Percentiles rank a stretch among this genome's conserved stretches.
phyloP scores from a whole-genome alignment of 2,797 vertebrate species.

The Premnoplex brunnescens region DNA sequence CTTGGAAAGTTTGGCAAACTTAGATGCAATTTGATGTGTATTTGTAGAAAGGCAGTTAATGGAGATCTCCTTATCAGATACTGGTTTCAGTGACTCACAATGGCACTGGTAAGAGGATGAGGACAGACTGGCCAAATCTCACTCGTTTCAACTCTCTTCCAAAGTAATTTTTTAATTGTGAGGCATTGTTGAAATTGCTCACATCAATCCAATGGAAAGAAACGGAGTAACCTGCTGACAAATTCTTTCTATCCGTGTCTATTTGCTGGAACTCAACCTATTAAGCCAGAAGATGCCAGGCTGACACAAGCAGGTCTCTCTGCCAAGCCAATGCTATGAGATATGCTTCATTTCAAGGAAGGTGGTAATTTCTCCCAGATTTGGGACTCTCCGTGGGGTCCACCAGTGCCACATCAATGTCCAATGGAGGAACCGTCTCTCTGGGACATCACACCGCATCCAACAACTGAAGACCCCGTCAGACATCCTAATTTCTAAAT shows the following conservation, averaged over 20 bases:
- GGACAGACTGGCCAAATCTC: not conserved
- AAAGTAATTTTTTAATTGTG: not conserved
- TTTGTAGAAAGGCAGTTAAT: not conserved
- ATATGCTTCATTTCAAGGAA: not conserved
- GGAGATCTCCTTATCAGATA: not conserved
- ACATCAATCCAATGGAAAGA: not conserved
- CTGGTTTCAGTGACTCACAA: not conserved
- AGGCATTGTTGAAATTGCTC: not conserved
- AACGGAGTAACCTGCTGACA: not conserved
- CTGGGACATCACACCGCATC: rapidly evolving
- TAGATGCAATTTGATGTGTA: not conserved
- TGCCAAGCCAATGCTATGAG: not conserved
- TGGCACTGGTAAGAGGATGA: not conserved
- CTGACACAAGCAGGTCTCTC: not conserved
- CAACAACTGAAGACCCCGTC: not conserved
- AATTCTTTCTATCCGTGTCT: not conserved
- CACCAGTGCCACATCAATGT: not conserved
- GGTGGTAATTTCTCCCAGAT: not conserved
- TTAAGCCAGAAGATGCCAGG: not conserved
- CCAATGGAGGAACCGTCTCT: not conserved
- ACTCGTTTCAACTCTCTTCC: not conserved
- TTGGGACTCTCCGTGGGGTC: rapidly evolving
- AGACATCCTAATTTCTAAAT: not conserved
- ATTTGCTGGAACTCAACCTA: not conserved
- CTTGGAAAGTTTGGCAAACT: not conserved